Conservation (phyloP, 1,140 invertebrate species). For the Trigoniulus corallinus region DNA sequence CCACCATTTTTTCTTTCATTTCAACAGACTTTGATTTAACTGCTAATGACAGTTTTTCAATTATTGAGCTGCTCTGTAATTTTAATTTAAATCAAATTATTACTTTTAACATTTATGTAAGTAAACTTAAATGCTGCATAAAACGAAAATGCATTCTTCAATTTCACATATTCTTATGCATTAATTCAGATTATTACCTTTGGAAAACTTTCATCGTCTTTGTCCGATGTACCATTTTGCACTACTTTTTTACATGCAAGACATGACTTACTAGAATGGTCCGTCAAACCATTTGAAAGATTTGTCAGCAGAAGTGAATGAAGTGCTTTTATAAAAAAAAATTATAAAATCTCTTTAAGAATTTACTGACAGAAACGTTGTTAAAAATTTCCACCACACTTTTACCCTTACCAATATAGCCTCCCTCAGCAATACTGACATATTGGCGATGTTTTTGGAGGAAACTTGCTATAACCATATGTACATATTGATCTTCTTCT, state of each 20-base stretch:
- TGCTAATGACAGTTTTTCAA: constrained; percentile 32
- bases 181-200: background rate
- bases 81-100: too few relatives aligned
- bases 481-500: constrained; percentile 90
- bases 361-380: too few relatives aligned
- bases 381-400: too few relatives aligned
- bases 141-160: background rate
- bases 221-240: background rate
- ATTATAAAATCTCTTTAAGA: background rate
- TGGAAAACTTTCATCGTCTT: background rate
- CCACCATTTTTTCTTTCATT: constrained; percentile 80
- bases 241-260: constrained; percentile 45
- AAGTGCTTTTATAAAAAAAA: background rate
- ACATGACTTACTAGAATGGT: constrained; percentile 60
- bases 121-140: too few relatives aligned
- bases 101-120: too few relatives aligned
- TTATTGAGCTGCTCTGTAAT: constrained; percentile 16
- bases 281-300: constrained; percentile 45
- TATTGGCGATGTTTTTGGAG: constrained; percentile 83
- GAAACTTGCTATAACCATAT: constrained; percentile 97
- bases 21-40: constrained; percentile 81
- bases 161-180: background rate
- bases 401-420: constrained; percentile 47
- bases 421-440: constrained; percentile 80
- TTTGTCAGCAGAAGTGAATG: background rate